Evolutionary conservation across 2,888 invertebrate species (phyloP), one percentile per base, ranked within the genome.

Genomic region (Plebejus anna): DNA sequence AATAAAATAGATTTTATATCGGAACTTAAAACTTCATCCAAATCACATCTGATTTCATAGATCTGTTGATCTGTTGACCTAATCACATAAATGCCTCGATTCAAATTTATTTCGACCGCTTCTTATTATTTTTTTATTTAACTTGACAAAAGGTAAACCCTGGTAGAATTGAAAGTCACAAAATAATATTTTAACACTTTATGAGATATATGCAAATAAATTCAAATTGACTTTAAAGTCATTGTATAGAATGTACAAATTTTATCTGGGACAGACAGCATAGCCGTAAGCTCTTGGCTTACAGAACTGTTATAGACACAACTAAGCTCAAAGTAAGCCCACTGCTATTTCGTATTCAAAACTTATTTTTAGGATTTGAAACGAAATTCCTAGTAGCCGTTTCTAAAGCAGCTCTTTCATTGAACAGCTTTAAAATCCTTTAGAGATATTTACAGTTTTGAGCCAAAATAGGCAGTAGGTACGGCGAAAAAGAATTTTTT

Each of bases 211-310:
- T 16, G 32, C 66, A 66, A 66, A 66, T 66, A 61, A 28, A 61
- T 66, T 66, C 9, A 66, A 66, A 66, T 66, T 36, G 66, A 16
- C 66, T 66, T 16, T 66, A 66, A 66, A 36, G 66, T 66, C 32
- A 66, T 66, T 66, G 66, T 66, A 66, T 66, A 32, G 66, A 66
- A 36, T 36, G 66, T 32, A 66, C 66, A 66, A 66, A 66, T 66
- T 66, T 66, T 66, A 66, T 66, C 32, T 66, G 13, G 66, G 32
- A 66, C 66, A 32, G 66, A 66, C 66, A 36, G 66, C 32, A 16
- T 66, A 32, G 66, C 66, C 66, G 66, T 66, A 66, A 66, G 66
- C 66, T 66, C 66, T 66, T 66, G 66, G 66, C 66, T 66, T 66
- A 66, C 66, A 66, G 66, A 66, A 66, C 13, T 36, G 32, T 66